These are phyloP conservation scores for Platerodrilus igneus DNA, from an alignment of 2,888 invertebrate species.

Conservation along the genomic window DNA sequence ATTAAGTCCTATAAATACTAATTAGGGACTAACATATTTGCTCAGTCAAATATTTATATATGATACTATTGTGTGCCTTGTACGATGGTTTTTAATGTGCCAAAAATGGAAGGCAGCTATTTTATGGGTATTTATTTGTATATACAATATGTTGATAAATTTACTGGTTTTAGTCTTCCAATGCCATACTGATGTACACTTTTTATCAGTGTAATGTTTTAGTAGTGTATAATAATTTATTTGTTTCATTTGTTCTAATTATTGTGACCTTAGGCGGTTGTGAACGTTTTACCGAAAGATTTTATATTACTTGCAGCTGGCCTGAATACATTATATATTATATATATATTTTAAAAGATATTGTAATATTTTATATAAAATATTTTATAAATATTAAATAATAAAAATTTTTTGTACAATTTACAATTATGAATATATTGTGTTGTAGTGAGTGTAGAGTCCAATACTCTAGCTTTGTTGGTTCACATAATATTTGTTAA, in stretches of 20 bases:
- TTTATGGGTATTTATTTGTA: slow-evolving; percentile 20
- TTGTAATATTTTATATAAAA: slow-evolving; percentile 31
- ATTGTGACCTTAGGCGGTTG: slow-evolving; percentile 22
- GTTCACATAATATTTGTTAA: too few species aligned
- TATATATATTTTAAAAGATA: slow-evolving; percentile 23
- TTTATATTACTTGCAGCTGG: slow-evolving; percentile 20
- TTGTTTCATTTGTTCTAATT: too few species aligned
- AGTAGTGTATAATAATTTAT: too few species aligned
- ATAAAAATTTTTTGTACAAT: slow-evolving; percentile 21
- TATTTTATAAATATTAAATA: slow-evolving; percentile 30
- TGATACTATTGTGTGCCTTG: slow-evolving; percentile 22
- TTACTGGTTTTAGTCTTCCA: slow-evolving; percentile 22
- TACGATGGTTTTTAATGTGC: slow-evolving; percentile 24
- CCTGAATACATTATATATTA: slow-evolving; percentile 21
- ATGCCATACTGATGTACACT: slow-evolving; percentile 23
- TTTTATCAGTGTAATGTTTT: slow-evolving; percentile 14
- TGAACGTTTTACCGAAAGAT: slow-evolving; percentile 16
- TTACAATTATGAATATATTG: too few species aligned
- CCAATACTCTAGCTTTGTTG: too few species aligned
- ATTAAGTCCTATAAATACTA: slow-evolving; percentile 9
- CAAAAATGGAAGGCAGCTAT: slow-evolving; percentile 25
- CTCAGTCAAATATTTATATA: slow-evolving; percentile 19
- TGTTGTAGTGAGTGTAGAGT: too few species aligned
- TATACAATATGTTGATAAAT: slow-evolving; percentile 9
- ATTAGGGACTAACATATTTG: slow-evolving; percentile 16